Percentiles rank a stretch among this genome's conserved stretches.
Evolutionary conservation across 2,797 vertebrate species (phyloP).

Genomic region (Pseudomugil tenellus): DNA sequence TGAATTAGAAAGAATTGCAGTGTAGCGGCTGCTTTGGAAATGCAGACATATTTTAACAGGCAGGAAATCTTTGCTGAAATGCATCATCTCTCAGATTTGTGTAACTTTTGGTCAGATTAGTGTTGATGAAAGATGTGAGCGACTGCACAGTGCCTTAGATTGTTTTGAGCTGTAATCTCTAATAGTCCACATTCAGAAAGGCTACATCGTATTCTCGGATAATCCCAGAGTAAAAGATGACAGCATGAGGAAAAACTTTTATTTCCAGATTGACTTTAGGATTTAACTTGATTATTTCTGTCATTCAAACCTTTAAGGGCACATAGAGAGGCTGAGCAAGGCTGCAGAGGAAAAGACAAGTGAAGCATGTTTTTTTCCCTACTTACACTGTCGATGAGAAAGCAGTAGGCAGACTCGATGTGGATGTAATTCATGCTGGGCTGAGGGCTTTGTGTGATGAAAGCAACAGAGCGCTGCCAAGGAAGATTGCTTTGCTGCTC

Average conservation of each 20-base stretch:
- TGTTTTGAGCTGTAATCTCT: constrained; percentile 67
- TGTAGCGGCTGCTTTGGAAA: constrained; percentile 33
- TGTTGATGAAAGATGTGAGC: constrained; percentile 41
- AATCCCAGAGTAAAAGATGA: constrained; percentile 76
- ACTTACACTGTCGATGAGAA: constrained; percentile 86
- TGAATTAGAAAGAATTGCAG: constrained; percentile 40
- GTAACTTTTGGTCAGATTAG: constrained; percentile 57
- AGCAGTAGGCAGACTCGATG: constrained; percentile 91
- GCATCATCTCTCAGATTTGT: constrained; percentile 39
- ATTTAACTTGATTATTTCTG: constrained; percentile 79
- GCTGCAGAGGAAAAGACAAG: constrained; percentile 84
- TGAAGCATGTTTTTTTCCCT: constrained; percentile 81
- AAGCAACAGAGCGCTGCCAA: constrained; percentile 98
- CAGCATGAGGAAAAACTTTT: constrained; percentile 66
- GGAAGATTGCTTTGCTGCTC: constrained; percentile 99
- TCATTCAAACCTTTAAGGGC: constrained; percentile 79
- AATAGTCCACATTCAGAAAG: constrained; percentile 61
- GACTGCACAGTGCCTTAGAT: constrained; percentile 40
- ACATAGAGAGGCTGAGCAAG: constrained; percentile 64
- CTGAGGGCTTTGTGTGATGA: constrained; percentile 99
- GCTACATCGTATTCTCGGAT: constrained; percentile 69
- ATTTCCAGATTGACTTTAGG: constrained; percentile 79
- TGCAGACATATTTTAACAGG: constrained; percentile 17
- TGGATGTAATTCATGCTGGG: constrained; percentile 99
- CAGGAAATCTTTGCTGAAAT: constrained; percentile 28